Evolutionary conservation across 2,797 vertebrate species (phyloP).

Genomic region (Nannoperca obscura): DNA sequence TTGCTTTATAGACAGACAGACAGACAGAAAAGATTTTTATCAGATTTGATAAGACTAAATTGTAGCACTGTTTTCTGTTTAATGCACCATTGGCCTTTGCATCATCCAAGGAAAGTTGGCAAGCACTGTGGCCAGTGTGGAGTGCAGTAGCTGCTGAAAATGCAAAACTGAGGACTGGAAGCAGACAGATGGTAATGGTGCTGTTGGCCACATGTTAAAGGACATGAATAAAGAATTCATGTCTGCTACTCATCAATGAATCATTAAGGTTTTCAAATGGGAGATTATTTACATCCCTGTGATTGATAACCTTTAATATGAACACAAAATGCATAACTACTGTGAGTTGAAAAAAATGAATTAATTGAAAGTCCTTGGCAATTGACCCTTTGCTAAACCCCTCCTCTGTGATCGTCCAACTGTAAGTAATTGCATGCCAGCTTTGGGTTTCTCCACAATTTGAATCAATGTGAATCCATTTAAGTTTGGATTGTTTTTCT

Average conservation of each 20-base stretch:
- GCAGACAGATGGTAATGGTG: slow-evolving; percentile 66
- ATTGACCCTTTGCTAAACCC: background rate
- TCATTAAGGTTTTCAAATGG: slow-evolving; percentile 36
- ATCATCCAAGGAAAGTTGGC: slow-evolving; percentile 54
- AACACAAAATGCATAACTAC: background rate
- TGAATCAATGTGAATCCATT: background rate
- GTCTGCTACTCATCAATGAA: slow-evolving; percentile 48
- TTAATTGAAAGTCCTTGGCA: background rate
- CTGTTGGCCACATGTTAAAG: slow-evolving; percentile 48
- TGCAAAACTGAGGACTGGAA: slow-evolving; percentile 39
- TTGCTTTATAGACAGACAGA: background rate
- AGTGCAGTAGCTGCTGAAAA: slow-evolving; percentile 64
- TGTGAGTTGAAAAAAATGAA: background rate
- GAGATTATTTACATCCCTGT: slow-evolving; percentile 21
- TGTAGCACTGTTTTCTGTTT: slow-evolving; percentile 27
- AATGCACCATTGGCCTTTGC: slow-evolving; percentile 48
- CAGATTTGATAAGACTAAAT: slow-evolving; percentile 7
- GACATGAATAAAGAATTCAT: slow-evolving; percentile 59
- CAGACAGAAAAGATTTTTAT: background rate
- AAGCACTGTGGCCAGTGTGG: slow-evolving; percentile 30
- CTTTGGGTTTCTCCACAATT: background rate
- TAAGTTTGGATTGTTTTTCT: background rate
- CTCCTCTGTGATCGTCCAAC: background rate
- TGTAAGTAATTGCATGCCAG: background rate
- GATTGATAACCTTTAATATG: background rate